Conservation (phyloP, 2,797 vertebrate genomes). For the Sebastes iracundus region DNA sequence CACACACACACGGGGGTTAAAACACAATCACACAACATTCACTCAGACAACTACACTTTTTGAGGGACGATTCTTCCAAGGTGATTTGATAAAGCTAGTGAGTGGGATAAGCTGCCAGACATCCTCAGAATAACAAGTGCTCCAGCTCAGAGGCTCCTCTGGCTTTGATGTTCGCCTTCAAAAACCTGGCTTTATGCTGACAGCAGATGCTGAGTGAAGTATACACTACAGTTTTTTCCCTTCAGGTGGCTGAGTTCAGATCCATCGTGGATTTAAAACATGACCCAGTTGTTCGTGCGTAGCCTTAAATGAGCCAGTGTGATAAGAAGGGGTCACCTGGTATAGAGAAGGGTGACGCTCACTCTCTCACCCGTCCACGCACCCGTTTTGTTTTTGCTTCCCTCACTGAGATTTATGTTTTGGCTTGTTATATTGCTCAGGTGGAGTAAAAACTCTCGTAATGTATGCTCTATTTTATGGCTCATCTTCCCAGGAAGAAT, state of each 20-base stretch:
- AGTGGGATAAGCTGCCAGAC: conserved; percentile 77
- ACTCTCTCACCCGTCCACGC: conserved; percentile 8
- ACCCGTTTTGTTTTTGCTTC: not conserved
- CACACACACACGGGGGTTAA: conserved; percentile 34
- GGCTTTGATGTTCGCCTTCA: conserved; percentile 79
- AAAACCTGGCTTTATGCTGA: conserved; percentile 76
- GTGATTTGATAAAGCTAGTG: conserved; percentile 79
- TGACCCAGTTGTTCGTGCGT: conserved; percentile 51
- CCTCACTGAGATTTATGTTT: conserved; percentile 6
- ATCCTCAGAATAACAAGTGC: conserved; percentile 80
- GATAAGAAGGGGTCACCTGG: conserved; percentile 46
- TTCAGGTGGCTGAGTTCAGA: conserved; percentile 56
- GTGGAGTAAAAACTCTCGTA: conserved; percentile 36
- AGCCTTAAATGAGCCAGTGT: conserved; percentile 37
- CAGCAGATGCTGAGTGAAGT: conserved; percentile 75
- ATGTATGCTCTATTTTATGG: conserved; percentile 51
- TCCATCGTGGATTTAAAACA: conserved; percentile 44
- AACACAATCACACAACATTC: conserved; percentile 56
- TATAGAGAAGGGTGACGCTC: conserved; percentile 3
- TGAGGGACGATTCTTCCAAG: conserved; percentile 72
- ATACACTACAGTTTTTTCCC: conserved; percentile 41
- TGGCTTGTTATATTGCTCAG: conserved; percentile 41
- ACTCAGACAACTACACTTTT: conserved; percentile 59
- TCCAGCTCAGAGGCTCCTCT: conserved; percentile 67
- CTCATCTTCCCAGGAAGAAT: conserved; percentile 45